These are phyloP conservation scores for Eidolon helvum DNA, from an alignment of 2,113 vertebrate genomes.

Conservation along the genomic window DNA sequence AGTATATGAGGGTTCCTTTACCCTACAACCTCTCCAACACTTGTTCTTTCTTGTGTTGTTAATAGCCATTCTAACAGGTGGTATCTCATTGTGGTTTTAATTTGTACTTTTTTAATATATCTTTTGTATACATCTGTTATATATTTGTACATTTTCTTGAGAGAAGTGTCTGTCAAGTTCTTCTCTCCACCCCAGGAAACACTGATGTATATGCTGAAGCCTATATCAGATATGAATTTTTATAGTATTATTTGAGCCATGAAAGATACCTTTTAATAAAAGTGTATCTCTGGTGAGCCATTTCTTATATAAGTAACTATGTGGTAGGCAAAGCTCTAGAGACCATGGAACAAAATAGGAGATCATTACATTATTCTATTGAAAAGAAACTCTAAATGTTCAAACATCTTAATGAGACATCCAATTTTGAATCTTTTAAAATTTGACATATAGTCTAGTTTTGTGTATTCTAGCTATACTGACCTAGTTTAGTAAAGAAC, in stretches of 20 bases:
- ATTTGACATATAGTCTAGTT: not conserved
- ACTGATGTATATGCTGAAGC: not conserved
- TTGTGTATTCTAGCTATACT: not conserved
- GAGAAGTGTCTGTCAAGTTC: too few relatives aligned
- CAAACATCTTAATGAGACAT: not conserved
- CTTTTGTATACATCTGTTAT: too few relatives aligned
- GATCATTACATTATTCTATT: not conserved
- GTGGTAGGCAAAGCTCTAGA: not conserved
- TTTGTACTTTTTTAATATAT: too few relatives aligned
- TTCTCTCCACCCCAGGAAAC: not conserved
- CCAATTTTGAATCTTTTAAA: not conserved
- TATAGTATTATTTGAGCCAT: not conserved
- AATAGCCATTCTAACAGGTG: too few relatives aligned
- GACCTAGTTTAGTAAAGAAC: not conserved
- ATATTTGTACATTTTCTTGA: too few relatives aligned
- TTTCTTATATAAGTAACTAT: not conserved
- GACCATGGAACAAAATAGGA: not conserved
- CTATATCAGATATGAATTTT: not conserved
- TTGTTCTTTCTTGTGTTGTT: too few relatives aligned
- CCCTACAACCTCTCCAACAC: too few relatives aligned
- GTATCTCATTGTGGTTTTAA: too few relatives aligned
- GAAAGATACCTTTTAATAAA: not conserved
- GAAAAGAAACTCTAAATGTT: not conserved
- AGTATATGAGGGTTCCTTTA: too few relatives aligned
- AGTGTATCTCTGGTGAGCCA: not conserved